Evolutionary conservation across 2,888 invertebrate genomes (phyloP), one percentile per base, ranked within the genome.

Genomic region (Mechanitis messenoides): DNA sequence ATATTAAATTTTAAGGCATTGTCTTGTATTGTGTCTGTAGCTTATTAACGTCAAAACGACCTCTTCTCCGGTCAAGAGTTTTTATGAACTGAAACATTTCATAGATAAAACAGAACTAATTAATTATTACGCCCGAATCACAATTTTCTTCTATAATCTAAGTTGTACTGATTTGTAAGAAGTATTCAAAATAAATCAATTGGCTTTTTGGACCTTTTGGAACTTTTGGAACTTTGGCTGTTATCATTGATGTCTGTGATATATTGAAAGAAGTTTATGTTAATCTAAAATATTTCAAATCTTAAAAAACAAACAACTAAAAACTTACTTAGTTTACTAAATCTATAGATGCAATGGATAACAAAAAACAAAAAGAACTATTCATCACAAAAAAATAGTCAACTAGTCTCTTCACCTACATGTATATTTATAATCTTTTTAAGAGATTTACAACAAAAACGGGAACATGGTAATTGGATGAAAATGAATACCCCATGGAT

Each of bases 391-490:
- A 20, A 20, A 20, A 50, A 7, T 3, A 2, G 6, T 28, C 50
- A 28, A 50, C 3, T 50, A 31, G 6, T 7, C 9, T 6, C 31
- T 50, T 31, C 31, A 50, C 31, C 7, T 11, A 31, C 6, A 31
- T 3, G 28, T 28, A 20, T 47, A 47, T 9, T 42, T 50, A 50
- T 56, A 63, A 59, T 63, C 54, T 59, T 57, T 57, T 55, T 45
- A 50, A 59, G 54, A 59, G 59, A 59, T 63, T 63, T 56, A 63
- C n/a, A 55, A 55, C 20, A 28, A 56, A 42, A 59, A 59, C 56
- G 54, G 59, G 59, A 59, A 57, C 56, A 33, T 45, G 35, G 38
- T 63, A 63, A 59, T 63, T 63, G 62, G 62, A 63, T 63, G 56
- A 63, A 59, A 63, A 63, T 59, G 46, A 53, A 60, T 54, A 63